Conservation (phyloP, 2,113 vertebrate species). For the Rattus norvegicus region GRCr8 NC_086025.1:45998501-45999000, state of each 20-base stretch:
- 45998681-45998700: neutral
- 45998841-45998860: slow-evolving; percentile 22
- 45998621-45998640: neutral
- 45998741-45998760: neutral
- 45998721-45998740: neutral
- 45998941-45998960: neutral
- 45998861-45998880: too few species aligned
- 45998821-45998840: neutral
- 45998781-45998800: neutral
- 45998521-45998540: neutral
- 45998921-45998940: neutral
- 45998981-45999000: neutral
- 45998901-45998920: too few species aligned
- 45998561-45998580: neutral
- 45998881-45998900: neutral
- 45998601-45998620: slow-evolving; percentile 14
- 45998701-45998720: neutral
- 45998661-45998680: neutral
- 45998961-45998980: neutral
- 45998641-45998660: neutral
- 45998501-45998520: neutral
- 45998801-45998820: neutral
- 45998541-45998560: neutral
- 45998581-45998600: slow-evolving; percentile 9
- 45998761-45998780: neutral